Evolutionary conservation across 2,888 invertebrate genomes (phyloP), one percentile per base, ranked within the genome.

Genomic region (Maniola hyperantus): DNA sequence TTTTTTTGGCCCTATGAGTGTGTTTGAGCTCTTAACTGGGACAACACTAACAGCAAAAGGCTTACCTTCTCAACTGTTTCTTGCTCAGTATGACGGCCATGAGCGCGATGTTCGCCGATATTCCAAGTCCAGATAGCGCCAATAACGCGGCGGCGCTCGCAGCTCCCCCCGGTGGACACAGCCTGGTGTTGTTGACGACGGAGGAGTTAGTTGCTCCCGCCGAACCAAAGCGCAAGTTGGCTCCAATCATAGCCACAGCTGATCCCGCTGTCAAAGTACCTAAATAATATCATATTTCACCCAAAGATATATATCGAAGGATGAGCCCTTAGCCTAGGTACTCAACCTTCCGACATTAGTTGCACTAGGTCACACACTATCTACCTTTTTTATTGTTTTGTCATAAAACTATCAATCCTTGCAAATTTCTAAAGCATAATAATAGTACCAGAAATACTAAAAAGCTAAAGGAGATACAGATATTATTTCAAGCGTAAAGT

Each of bases 61-160:
- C 87, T 82, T 88, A 97, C 97, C 97, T 95, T 80, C 97, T 93
- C 51, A 97, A 92, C 81, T 96, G 96, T 78, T 95, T 94, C 87
- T 96, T 96, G 87, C 95, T 94, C 60, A 97, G 92, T 79, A 97
- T 97, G 73, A 97, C 94, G 10, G 94, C 94, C 96, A 97, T 97
- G 63, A 97, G 94, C 42, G 96, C 95, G 72, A 97, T 88, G 87
- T 97, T 97, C 39, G 97, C 96, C 0, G 95, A 95, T 94, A 97
- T 96, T 67, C 97, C 97, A 71, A 97, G 93, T 5, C 95, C 94
- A 5, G 96, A 96, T 10, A 97, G 93, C 59, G 96, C 95, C 77
- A 97, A 94, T 74, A 97, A 94, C 18, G 97, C 94, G 1, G 95
- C 95, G 4, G 97, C 97, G 83, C 96, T 96, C 2, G 96, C 95